Evolutionary conservation across 2,888 invertebrate species (phyloP), one percentile per base, ranked within the genome.

Genomic region (Slavum lentiscoides): DNA sequence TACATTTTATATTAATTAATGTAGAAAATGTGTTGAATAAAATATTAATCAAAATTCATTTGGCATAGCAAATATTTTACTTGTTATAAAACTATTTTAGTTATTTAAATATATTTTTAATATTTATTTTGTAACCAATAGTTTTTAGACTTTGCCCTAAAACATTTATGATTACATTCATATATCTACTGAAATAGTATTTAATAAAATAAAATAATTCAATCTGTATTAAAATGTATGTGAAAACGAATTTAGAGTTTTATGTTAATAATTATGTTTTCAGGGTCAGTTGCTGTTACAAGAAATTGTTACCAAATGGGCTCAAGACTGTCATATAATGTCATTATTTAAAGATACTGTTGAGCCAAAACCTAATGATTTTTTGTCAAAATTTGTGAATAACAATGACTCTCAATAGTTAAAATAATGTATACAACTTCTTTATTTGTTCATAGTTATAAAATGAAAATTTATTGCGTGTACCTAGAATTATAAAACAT

Each of bases 251-350:
- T 55, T 55, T 55, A 55, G 19, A 55, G 2, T 19, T 5, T 19
- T 55, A 55, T 53, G 23, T 58, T 49, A 58, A 2, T 30, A 17
- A 11, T 69, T 23, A 82, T 83, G 84, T 82, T 87, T 89, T 83
- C 86, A 96, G 95, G 96, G 96, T 72, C 96, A 96, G 90, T 95
- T 96, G 95, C 97, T 97, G 85, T 89, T 98, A 37, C 92, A 94
- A 85, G 97, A 98, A 88, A 89, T 92, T 1, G 92, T 92, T 0
- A 90, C 93, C 83, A 89, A 91, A 81, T 97, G 96, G 96, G 96
- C 96, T 87, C 95, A 96, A 85, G 93, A 93, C 84, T 91, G 92
- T 17, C 94, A 95, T 85, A 87, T 98, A 39, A 96, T 97, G 97
- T 86, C 88, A 81, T 95, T 91, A 86, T 97, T 95, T 88, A 92